phyloP scores from a whole-genome alignment of 2,797 vertebrate species.

The Syndactyla subalaris region DNA sequence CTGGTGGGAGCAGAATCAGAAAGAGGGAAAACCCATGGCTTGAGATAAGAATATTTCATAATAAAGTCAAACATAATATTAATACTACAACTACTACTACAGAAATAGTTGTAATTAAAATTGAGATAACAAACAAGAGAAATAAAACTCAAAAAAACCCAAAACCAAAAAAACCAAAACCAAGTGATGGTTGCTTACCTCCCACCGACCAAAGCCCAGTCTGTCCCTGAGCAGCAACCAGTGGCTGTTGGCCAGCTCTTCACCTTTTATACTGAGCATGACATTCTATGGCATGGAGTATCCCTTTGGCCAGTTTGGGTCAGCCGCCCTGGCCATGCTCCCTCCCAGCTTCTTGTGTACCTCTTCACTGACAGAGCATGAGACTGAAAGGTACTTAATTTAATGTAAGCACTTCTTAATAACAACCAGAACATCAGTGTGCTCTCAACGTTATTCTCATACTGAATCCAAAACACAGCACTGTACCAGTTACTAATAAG shows the following conservation, averaged over 20 bases:
- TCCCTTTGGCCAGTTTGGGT: neutral
- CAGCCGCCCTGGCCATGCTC: neutral
- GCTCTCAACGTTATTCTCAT: neutral
- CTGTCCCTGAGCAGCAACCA: neutral
- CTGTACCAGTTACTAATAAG: neutral
- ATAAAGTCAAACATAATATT: neutral
- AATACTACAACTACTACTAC: no score
- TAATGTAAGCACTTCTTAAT: neutral
- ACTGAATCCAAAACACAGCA: neutral
- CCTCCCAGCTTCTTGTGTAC: neutral
- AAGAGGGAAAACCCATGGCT: neutral
- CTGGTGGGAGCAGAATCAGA: neutral
- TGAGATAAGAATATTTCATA: neutral
- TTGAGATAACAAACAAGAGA: neutral
- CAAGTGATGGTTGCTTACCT: neutral
- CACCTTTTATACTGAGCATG: neutral
- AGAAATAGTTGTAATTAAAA: neutral
- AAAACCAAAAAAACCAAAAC: no score
- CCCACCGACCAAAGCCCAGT: neutral
- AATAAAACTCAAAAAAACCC: neutral
- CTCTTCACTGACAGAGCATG: neutral
- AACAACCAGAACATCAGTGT: neutral
- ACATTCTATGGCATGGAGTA: neutral
- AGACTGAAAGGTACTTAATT: neutral
- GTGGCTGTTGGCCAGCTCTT: neutral